Conservation (phyloP, 2,888 invertebrate species). For the Erebia palarica region DNA sequence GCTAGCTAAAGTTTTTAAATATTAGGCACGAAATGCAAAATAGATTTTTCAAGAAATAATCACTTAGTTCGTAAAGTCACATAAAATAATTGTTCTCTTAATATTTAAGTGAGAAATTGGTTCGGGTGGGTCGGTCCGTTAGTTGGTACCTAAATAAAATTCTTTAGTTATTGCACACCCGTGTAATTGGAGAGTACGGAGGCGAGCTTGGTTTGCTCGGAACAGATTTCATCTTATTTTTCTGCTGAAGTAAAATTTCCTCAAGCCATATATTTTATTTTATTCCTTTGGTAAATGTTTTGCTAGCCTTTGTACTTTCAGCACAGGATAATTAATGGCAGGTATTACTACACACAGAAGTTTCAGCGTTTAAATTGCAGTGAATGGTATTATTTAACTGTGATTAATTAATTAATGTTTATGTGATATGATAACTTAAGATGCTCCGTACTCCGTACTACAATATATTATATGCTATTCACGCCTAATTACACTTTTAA, state of each 20-base stretch:
- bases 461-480: too few relatives aligned
- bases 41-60: neutral
- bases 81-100: constrained; percentile 12
- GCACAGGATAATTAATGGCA: neutral
- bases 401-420: too few relatives aligned
- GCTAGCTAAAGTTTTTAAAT: too few relatives aligned
- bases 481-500: too few relatives aligned
- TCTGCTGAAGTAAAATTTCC: constrained; percentile 21
- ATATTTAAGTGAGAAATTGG: constrained; percentile 21
- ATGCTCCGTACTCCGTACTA: too few relatives aligned
- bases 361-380: neutral
- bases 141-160: constrained; percentile 22
- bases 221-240: constrained; percentile 27
- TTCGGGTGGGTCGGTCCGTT: constrained; percentile 17
- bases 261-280: constrained; percentile 24
- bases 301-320: neutral
- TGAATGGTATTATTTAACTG: too few relatives aligned
- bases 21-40: neutral
- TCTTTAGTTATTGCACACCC: constrained; percentile 21
- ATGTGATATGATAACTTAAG: too few relatives aligned
- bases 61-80: neutral
- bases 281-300: constrained; percentile 11
- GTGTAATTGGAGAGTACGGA: constrained; percentile 24
- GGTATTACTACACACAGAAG: neutral
- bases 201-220: constrained; percentile 19